Conservation (phyloP, 2,797 vertebrate species). For the Chaunax sp. region DNA sequence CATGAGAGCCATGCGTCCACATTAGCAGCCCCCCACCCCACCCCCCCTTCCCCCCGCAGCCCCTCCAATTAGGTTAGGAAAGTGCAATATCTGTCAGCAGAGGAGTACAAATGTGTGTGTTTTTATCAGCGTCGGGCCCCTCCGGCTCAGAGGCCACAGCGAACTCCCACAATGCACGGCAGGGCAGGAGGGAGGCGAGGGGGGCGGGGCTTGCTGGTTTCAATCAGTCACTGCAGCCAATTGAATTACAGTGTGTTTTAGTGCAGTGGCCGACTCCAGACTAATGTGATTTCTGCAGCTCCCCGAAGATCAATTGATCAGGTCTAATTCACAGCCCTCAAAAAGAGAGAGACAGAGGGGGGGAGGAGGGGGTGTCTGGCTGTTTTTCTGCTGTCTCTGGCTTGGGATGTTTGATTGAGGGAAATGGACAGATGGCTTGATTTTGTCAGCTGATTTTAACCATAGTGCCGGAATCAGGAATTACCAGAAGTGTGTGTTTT, state of each 20-base stretch:
- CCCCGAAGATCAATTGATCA: constrained; percentile 99
- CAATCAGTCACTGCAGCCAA: constrained; percentile 97
- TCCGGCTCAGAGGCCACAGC: constrained; percentile 80
- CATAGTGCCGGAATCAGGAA: constrained; percentile 66
- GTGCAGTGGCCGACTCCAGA: constrained; percentile 99
- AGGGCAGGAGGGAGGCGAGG: constrained; percentile 46
- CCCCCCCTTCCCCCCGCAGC: constrained; percentile 50
- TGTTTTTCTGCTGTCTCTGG: constrained; percentile 52
- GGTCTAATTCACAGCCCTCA: constrained; percentile 94
- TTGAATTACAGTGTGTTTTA: constrained; percentile 98
- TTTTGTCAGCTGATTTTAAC: constrained; percentile 73
- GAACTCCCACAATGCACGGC: constrained; percentile 81
- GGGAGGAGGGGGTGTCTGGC: constrained; percentile 39
- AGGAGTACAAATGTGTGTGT: constrained; percentile 97
- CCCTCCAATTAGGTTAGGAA: constrained; percentile 93
- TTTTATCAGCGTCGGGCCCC: constrained; percentile 90
- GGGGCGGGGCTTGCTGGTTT: constrained; percentile 89
- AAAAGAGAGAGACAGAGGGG: constrained; percentile 75
- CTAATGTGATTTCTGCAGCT: constrained; percentile 99
- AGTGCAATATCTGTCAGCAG: constrained; percentile 99
- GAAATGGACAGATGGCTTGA: constrained; percentile 71
- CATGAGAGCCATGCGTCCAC: constrained; percentile 91
- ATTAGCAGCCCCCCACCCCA: constrained; percentile 84
- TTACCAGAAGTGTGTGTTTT: constrained; percentile 67
- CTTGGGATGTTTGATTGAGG: constrained; percentile 68